Evolutionary conservation across 2,797 vertebrate genomes (phyloP), one percentile per base, ranked within the genome.

Genomic region (Chanos chanos): DNA sequence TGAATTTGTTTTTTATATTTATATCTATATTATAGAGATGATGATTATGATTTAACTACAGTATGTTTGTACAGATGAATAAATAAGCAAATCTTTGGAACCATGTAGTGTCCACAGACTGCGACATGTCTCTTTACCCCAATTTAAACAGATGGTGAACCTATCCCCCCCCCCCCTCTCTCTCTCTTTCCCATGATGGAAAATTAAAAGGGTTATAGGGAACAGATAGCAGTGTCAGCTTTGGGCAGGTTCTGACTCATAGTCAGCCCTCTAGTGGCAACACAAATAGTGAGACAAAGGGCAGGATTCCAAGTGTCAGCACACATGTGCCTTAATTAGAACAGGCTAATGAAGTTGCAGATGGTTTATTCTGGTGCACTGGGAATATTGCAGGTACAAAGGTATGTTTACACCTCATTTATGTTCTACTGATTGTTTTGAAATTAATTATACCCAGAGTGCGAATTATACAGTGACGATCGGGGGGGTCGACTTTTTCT

Each of bases 61-160:
- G n/a, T n/a, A n/a, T n/a, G n/a, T n/a, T n/a, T n/a, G n/a, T n/a
- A n/a, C n/a, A n/a, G n/a, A n/a, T n/a, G n/a, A n/a, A n/a, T n/a
- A n/a, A n/a, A n/a, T n/a, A n/a, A n/a, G n/a, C n/a, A n/a, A n/a
- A n/a, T n/a, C n/a, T n/a, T n/a, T n/a, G n/a, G n/a, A n/a, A n/a
- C n/a, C n/a, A n/a, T n/a, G n/a, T n/a, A n/a, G n/a, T n/a, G n/a
- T n/a, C n/a, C n/a, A n/a, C n/a, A n/a, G n/a, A n/a, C n/a, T n/a
- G n/a, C n/a, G n/a, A n/a, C 10, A 45, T 13, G 40, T 57, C 18
- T 18, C 18, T 9, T 31, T 7, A 7, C 12, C 44, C 53, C 64
- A 82, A 80, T 82, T 59, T 77, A 73, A 70, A 68, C 44, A 16
- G 40, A 16, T 19, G n/a, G n/a, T n/a, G n/a, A n/a, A n/a, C n/a